Evolutionary conservation across 2,113 vertebrate species (phyloP), one percentile per base, ranked within the genome.

Genomic region (Artemisiospiza belli): DNA sequence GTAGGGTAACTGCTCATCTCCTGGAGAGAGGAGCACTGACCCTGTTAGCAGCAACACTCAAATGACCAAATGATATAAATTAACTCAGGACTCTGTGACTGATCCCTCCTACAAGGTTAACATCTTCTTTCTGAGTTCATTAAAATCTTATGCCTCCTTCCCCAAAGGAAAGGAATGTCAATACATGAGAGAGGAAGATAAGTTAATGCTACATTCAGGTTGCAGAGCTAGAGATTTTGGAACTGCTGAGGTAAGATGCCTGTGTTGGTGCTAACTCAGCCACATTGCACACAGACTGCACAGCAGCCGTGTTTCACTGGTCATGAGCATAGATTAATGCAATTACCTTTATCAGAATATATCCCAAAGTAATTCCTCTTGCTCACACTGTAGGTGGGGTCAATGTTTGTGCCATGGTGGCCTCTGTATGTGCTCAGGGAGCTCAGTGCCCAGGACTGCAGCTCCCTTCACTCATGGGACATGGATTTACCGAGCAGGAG

Each of bases 171-270:
- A 87, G 66, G 91, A 91, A 85, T 84, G 69, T 87, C 89, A 92
- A 75, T 87, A 91, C 52, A 23, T 44, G 81, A 78, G 69, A 92
- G 87, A 59, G 64, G 74, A 87, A 89, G 76, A 57, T 55, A 90
- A 63, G 86, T 81, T 77, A 91, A 49, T 79, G 74, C 92, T 91
- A 54, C 68, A 31, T 61, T 57, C 80, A 79, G 81, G 80, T 76
- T 94, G 89, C 89, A 84, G 87, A 91, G 89, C 83, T 73, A 47
- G 57, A 89, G 77, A 82, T 92, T 90, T 93, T 63, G 92, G 94
- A 89, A 83, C 23, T 68, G 87, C 94, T 89, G 91, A 89, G 58
- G 54, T 87, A 84, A 87, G 94, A n/a, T 57, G 74, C 74, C 89
- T 72, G 16, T 43, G 16, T 41, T 10, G 1, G 22, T 46, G 87